These are phyloP conservation scores for Habropoda laboriosa DNA, from an alignment of 1,140 invertebrate genomes.

Conservation along the genomic window DNA sequence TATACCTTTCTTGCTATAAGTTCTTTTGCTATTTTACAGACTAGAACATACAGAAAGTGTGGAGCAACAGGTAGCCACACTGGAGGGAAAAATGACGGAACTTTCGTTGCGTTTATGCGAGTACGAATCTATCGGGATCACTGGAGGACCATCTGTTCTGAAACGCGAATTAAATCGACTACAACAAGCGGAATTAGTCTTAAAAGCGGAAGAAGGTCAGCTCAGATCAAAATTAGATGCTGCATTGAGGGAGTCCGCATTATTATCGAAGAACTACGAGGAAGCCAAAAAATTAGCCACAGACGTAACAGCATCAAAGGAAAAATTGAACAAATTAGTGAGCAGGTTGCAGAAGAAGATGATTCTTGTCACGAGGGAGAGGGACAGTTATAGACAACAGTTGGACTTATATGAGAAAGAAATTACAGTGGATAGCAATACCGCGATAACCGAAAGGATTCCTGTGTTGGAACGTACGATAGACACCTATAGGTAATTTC, in stretches of 20 bases:
- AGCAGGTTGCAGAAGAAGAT: conserved; percentile 82
- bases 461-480: conserved; percentile 73
- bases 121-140: conserved; percentile 77
- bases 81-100: conserved; percentile 70
- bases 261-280: conserved; percentile 72
- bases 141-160: conserved; percentile 68
- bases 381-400: conserved; percentile 89
- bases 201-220: conserved; percentile 77
- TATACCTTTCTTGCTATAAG: not conserved
- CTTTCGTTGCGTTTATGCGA: conserved; percentile 71
- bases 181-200: conserved; percentile 74
- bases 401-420: conserved; percentile 92
- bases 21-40: conserved; percentile 51
- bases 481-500: conserved; percentile 74
- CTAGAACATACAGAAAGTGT: conserved; percentile 74
- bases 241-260: conserved; percentile 69
- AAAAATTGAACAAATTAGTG: conserved; percentile 79
- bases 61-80: conserved; percentile 70
- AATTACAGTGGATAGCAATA: conserved; percentile 75
- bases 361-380: conserved; percentile 87
- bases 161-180: conserved; percentile 77
- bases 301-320: conserved; percentile 71
- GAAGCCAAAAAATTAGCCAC: conserved; percentile 73
- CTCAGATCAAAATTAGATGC: conserved; percentile 72
- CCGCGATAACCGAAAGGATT: conserved; percentile 70